A percentile compares a stretch with the other conserved stretches of the same genome.
phyloP scores from a whole-genome alignment of 2,797 vertebrate species.

The Morus bassanus region DNA sequence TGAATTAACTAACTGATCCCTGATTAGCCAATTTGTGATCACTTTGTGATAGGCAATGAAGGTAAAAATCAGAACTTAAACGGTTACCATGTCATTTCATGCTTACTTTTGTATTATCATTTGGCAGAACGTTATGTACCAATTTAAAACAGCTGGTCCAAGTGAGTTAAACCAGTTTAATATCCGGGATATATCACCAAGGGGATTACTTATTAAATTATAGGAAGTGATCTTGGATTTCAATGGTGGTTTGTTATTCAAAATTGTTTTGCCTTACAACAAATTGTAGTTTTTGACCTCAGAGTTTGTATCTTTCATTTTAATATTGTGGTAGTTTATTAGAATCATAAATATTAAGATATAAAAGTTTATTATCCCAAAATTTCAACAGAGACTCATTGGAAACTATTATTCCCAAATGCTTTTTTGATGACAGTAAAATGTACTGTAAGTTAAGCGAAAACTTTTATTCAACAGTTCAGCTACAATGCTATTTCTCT shows the following conservation, averaged over 20 bases:
- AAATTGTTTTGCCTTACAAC: slow-evolving; percentile 72
- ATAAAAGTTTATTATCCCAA: slow-evolving; percentile 63
- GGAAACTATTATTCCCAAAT: slow-evolving; percentile 54
- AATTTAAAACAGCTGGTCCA: slow-evolving; percentile 74
- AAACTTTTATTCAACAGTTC: slow-evolving; percentile 45
- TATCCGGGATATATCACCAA: slow-evolving; percentile 71
- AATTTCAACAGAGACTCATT: slow-evolving; percentile 54
- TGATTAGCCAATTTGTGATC: neutral
- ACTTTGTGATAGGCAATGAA: neutral
- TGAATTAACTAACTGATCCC: neutral
- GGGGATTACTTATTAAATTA: slow-evolving; percentile 73
- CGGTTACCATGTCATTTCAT: neutral
- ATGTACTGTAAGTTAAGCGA: slow-evolving; percentile 53
- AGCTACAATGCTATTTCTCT: neutral
- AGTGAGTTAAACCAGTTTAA: slow-evolving; percentile 71
- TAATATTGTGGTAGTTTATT: slow-evolving; percentile 71
- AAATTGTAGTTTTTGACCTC: slow-evolving; percentile 71
- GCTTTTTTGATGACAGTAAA: slow-evolving; percentile 64
- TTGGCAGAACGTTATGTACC: slow-evolving; percentile 52
- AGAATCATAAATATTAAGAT: slow-evolving; percentile 73
- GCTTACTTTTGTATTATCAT: slow-evolving; percentile 61
- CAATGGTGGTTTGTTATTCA: slow-evolving; percentile 68
- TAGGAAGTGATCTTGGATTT: slow-evolving; percentile 71
- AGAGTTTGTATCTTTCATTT: slow-evolving; percentile 67
- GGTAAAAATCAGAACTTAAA: slow-evolving; percentile 33